phyloP scores from a whole-genome alignment of 2,113 vertebrate species.

The Vidua chalybeata region DNA sequence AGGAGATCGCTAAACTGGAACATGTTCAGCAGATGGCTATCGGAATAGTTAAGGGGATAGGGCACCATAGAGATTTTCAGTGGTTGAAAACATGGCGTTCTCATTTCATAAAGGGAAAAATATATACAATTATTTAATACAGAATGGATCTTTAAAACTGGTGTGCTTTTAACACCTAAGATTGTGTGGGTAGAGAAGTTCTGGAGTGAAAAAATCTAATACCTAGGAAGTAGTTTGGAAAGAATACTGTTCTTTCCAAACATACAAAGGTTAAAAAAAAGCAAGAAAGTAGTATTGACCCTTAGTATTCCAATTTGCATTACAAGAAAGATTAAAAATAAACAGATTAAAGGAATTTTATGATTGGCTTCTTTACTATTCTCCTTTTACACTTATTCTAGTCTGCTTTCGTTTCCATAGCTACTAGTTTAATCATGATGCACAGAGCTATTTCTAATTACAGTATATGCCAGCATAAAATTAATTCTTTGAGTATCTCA shows the following conservation, averaged over 20 bases:
- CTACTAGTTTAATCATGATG: constrained; percentile 79
- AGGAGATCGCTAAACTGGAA: neutral
- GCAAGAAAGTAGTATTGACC: neutral
- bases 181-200: neutral
- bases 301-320: constrained; percentile 19
- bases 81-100: neutral
- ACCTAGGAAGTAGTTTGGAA: neutral
- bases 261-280: neutral
- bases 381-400: constrained; percentile 65
- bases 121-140: constrained; percentile 7
- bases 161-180: neutral
- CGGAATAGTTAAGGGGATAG: neutral
- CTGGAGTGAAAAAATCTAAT: constrained; percentile 23
- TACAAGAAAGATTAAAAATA: constrained; percentile 53
- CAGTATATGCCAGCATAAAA: constrained; percentile 79
- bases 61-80: neutral
- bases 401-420: constrained; percentile 77
- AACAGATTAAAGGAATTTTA: constrained; percentile 59
- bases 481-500: constrained; percentile 77
- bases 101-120: neutral
- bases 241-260: neutral
- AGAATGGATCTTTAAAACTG: neutral
- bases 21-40: neutral
- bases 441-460: constrained; percentile 80
- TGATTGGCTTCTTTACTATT: constrained; percentile 62